A percentile compares a stretch with the other conserved stretches of the same genome.
phyloP scores from a whole-genome alignment of 2,888 invertebrate genomes.

The Cryptus armator region DNA sequence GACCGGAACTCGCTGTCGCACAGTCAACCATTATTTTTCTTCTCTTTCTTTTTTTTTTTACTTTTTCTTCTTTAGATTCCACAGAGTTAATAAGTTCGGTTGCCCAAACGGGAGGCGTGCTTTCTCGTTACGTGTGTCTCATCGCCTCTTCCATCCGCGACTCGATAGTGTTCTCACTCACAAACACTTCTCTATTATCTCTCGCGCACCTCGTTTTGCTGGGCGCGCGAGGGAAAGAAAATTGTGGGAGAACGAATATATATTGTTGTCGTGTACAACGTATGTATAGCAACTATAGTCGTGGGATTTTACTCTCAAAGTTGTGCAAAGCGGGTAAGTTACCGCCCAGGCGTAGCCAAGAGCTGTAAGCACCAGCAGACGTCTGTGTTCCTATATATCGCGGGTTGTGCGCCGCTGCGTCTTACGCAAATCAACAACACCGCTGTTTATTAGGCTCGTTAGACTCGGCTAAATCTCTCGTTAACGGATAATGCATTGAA shows the following conservation, averaged over 20 bases:
- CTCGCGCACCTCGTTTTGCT: slow-evolving; percentile 22
- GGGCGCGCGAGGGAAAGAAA: slow-evolving; percentile 45
- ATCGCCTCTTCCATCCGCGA: slow-evolving; percentile 23
- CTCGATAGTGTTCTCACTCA: slow-evolving; percentile 33
- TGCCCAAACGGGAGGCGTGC: slow-evolving; percentile 45
- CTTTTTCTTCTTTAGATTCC: background rate
- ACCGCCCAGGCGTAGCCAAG: slow-evolving; percentile 43
- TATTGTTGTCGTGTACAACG: slow-evolving; percentile 53
- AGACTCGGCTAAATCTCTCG: slow-evolving; percentile 18
- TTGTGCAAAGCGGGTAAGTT: slow-evolving; percentile 66
- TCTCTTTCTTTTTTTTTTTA: background rate
- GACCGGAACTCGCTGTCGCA: slow-evolving; percentile 39
- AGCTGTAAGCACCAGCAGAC: slow-evolving; percentile 19
- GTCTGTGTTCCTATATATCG: slow-evolving; percentile 21
- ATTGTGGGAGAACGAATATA: slow-evolving; percentile 64
- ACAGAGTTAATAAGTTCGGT: background rate
- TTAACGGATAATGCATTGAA: slow-evolving; percentile 14
- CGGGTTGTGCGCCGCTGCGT: slow-evolving; percentile 14
- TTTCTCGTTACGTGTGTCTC: slow-evolving; percentile 60
- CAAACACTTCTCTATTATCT: slow-evolving; percentile 36
- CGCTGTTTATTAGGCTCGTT: slow-evolving; percentile 52
- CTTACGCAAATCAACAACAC: slow-evolving; percentile 62
- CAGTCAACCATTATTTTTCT: slow-evolving; percentile 3
- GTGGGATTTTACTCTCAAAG: slow-evolving; percentile 65
- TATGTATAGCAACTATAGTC: slow-evolving; percentile 49